phyloP scores from a whole-genome alignment of 2,113 vertebrate genomes.

The Cinclus cinclus region DNA sequence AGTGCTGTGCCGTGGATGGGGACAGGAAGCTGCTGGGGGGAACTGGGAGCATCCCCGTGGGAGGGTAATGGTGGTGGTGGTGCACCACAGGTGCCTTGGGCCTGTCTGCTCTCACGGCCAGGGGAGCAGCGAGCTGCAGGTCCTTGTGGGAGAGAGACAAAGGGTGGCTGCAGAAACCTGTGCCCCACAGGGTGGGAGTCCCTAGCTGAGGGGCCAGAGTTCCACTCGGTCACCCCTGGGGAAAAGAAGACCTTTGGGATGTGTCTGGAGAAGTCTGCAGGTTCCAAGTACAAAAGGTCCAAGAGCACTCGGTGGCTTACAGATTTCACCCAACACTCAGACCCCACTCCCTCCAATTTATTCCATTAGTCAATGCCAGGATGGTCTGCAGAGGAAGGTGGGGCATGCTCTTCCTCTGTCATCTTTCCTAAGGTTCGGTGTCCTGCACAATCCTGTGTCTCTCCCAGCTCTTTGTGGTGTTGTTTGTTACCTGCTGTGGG shows the following conservation, averaged over 20 bases:
- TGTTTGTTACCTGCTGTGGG: slow-evolving; percentile 51
- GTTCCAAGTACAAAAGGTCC: background rate
- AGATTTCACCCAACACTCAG: background rate
- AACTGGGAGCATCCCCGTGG: slow-evolving; percentile 9
- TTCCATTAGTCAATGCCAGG: background rate
- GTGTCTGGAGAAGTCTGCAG: background rate
- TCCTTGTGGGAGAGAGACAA: slow-evolving; percentile 55
- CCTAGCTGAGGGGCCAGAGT: no score
- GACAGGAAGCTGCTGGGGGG: slow-evolving; percentile 39
- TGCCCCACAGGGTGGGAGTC: rapidly evolving
- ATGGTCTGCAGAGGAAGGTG: background rate
- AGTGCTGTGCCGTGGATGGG: background rate
- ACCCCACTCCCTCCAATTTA: background rate
- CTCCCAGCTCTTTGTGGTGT: background rate
- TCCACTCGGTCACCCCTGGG: background rate
- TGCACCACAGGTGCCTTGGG: slow-evolving; percentile 67
- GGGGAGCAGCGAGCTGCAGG: slow-evolving; percentile 3
- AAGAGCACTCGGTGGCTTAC: background rate
- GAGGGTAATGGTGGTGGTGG: slow-evolving; percentile 83
- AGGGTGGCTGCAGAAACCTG: background rate
- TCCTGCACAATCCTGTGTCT: background rate
- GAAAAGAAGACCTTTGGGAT: background rate
- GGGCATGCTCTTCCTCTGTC: background rate
- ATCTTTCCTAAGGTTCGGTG: rapidly evolving
- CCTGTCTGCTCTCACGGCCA: slow-evolving; percentile 61